A percentile compares a stretch with the other conserved stretches of the same genome.
Conservation (phyloP, 2,113 vertebrate species). For the Brachyhypopomus gauderio region DNA sequence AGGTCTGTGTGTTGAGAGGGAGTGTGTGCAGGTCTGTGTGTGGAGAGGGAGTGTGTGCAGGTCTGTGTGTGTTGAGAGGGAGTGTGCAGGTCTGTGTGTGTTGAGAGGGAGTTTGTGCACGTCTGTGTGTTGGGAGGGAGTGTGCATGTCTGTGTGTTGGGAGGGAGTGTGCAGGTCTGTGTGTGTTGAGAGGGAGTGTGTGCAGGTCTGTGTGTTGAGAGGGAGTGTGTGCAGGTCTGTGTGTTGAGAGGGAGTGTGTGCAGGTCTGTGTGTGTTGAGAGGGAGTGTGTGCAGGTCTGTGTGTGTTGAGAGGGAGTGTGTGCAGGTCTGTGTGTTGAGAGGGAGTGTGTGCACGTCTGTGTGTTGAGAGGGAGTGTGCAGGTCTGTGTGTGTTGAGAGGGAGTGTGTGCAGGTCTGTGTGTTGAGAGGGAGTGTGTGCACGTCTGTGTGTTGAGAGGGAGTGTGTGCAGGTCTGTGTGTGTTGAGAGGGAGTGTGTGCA, state of each 20-base stretch:
- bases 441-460: no score
- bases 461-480: slow-evolving; percentile 37
- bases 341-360: slow-evolving; percentile 30
- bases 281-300: slow-evolving; percentile 33
- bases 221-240: no score
- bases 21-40: no score
- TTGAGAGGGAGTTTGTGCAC: slow-evolving; percentile 37
- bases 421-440: slow-evolving; percentile 31
- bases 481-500: slow-evolving; percentile 40
- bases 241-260: slow-evolving; percentile 41
- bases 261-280: slow-evolving; percentile 39
- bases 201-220: slow-evolving; percentile 41
- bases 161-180: slow-evolving; percentile 36
- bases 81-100: slow-evolving; percentile 37
- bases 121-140: slow-evolving; percentile 33
- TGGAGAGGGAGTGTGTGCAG: slow-evolving; percentile 43
- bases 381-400: slow-evolving; percentile 31
- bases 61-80: slow-evolving; percentile 31
- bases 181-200: slow-evolving; percentile 40
- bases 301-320: slow-evolving; percentile 40
- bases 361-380: no score
- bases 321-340: slow-evolving; percentile 41
- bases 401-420: slow-evolving; percentile 41
- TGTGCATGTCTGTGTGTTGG: no score
- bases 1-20: slow-evolving; percentile 37